A percentile compares a stretch with the other conserved stretches of the same genome.
These are phyloP conservation scores for Hirtodrosophila trivittata DNA, from an alignment of 2,888 invertebrate species.

Conservation along the genomic window DNA sequence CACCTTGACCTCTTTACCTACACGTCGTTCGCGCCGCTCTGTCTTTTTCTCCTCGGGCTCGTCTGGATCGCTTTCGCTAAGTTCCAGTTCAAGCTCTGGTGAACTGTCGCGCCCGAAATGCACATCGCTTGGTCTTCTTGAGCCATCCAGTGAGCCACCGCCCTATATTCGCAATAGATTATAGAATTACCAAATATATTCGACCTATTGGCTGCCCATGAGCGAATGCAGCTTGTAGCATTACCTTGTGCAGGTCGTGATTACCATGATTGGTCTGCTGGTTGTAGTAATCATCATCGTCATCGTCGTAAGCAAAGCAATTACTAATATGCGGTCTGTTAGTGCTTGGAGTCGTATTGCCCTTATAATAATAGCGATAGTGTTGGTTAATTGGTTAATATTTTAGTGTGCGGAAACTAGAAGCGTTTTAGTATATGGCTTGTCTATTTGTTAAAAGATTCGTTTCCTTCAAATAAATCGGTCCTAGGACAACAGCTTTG, in stretches of 20 bases:
- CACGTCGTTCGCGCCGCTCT: conserved; percentile 89
- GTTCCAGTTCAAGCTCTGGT: conserved; percentile 86
- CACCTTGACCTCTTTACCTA: conserved; percentile 84
- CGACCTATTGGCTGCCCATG: conserved; percentile 10
- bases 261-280: conserved; percentile 46
- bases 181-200: conserved; percentile 13
- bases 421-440: conserved; percentile 27
- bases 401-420: conserved; percentile 37
- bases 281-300: conserved; percentile 69
- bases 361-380: conserved; percentile 69
- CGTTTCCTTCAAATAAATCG: conserved; percentile 7
- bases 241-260: conserved; percentile 68
- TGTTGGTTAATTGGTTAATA: conserved; percentile 62
- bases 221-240: conserved; percentile 28
- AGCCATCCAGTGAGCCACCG: conserved; percentile 76
- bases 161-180: conserved; percentile 58
- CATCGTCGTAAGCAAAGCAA: conserved; percentile 83
- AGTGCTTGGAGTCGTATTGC: conserved; percentile 71
- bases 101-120: conserved; percentile 85
- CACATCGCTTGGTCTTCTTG: conserved; percentile 83
- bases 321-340: conserved; percentile 81
- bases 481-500: neutral
- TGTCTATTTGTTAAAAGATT: conserved; percentile 10
- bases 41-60: conserved; percentile 87
- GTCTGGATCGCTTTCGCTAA: conserved; percentile 87